Evolutionary conservation across 2,888 invertebrate genomes (phyloP).

Genomic region (Ariolimax columbianus): DNA sequence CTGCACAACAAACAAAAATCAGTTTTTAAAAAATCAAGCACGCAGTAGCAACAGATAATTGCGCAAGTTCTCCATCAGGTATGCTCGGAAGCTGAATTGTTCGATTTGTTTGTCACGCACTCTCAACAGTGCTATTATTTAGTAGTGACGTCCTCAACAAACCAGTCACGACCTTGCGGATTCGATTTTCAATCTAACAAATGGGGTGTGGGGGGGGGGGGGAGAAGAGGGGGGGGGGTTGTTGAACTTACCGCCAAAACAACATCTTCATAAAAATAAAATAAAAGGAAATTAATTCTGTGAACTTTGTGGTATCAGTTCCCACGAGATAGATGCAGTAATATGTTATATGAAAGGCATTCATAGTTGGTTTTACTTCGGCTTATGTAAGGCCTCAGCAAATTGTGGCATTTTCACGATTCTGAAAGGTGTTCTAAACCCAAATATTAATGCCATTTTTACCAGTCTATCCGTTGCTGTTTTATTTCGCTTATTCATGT

Average conservation of each 20-base stretch:
- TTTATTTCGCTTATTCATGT: no score
- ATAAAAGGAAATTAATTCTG: no score
- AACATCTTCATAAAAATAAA: no score
- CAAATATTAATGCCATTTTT: no score
- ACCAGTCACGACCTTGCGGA: not conserved
- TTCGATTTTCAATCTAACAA: not conserved
- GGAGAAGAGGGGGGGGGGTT: no score
- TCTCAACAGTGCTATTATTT: not conserved
- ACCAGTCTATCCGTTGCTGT: no score
- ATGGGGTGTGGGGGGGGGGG: no score
- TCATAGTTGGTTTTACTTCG: not conserved
- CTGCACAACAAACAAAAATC: not conserved
- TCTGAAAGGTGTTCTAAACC: not conserved
- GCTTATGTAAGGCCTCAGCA: not conserved
- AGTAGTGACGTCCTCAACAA: not conserved
- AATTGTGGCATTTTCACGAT: not conserved
- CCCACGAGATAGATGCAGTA: not conserved
- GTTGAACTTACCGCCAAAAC: not conserved
- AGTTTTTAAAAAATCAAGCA: not conserved
- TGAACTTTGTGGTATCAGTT: not conserved
- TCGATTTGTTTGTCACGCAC: not conserved
- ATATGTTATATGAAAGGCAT: not conserved
- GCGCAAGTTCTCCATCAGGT: not conserved
- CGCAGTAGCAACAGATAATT: not conserved
- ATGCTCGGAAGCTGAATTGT: not conserved